phyloP scores from a whole-genome alignment of 1,140 invertebrate species.

The Campoletis sonorensis region DNA sequence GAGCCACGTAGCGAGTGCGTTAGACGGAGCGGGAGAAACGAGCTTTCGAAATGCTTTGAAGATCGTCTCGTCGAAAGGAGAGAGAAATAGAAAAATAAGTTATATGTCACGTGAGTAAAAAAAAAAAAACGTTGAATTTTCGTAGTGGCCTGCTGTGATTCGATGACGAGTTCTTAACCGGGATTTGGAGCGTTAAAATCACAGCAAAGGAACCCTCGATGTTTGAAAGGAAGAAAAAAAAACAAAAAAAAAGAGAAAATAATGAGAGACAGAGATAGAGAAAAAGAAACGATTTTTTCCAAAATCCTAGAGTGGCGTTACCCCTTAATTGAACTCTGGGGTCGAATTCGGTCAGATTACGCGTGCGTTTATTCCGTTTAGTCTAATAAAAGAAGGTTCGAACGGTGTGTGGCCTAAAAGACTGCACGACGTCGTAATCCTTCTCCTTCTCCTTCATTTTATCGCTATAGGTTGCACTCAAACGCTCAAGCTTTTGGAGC shows the following conservation, averaged over 20 bases:
- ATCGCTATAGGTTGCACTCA: neutral
- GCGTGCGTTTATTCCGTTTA: conserved; percentile 44
- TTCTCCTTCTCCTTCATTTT: neutral
- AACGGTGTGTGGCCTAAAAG: conserved; percentile 6
- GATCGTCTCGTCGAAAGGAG: neutral
- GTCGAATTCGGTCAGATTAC: conserved; percentile 48
- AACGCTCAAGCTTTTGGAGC: neutral
- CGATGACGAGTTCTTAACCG: conserved; percentile 26
- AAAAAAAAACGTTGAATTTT: neutral
- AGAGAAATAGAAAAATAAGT: neutral
- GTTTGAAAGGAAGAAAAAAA: neutral
- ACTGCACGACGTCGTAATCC: neutral
- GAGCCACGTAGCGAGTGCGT: neutral
- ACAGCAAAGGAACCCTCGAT: conserved; percentile 8
- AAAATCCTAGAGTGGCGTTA: no score
- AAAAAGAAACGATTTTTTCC: no score
- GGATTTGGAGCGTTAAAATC: conserved; percentile 41
- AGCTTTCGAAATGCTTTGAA: conserved; percentile 26
- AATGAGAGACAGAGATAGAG: no score
- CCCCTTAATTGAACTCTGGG: conserved; percentile 42
- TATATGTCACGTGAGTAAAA: neutral
- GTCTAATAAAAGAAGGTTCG: conserved; percentile 59
- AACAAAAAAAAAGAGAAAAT: neutral
- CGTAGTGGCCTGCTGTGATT: neutral
- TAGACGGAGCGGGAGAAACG: neutral